Evolutionary conservation across 2,113 vertebrate genomes (phyloP).

Genomic region (Indri indri): DNA sequence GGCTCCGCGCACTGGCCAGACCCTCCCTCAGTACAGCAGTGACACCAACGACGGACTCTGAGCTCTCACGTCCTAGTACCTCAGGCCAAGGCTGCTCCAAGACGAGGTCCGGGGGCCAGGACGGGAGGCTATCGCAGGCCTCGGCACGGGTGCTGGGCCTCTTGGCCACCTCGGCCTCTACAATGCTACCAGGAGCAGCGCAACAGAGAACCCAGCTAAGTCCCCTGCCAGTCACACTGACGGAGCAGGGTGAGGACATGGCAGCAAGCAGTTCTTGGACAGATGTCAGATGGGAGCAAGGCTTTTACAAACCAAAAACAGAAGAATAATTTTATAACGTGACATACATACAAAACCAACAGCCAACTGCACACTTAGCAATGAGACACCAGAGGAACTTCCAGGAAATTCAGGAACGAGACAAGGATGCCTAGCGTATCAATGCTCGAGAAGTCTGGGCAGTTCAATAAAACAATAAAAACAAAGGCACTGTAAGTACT

Average conservation of each 20-base stretch:
- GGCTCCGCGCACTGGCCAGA: not conserved
- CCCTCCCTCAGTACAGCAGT: not conserved
- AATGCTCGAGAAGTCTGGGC: not conserved
- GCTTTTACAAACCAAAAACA: constrained; percentile 21
- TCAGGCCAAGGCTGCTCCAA: not conserved
- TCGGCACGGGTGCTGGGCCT: not conserved
- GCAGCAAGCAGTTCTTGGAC: not conserved
- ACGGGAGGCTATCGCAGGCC: not conserved
- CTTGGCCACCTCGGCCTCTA: not conserved
- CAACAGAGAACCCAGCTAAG: not conserved
- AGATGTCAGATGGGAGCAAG: not conserved
- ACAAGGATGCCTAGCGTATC: not conserved
- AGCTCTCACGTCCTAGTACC: not conserved
- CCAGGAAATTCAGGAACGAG: not conserved
- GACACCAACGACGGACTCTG: not conserved
- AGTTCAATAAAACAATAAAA: not conserved
- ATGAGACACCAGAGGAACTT: not conserved
- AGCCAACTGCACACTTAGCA: not conserved
- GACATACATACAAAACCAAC: not conserved
- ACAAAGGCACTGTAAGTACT: not conserved
- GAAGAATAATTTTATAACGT: not conserved
- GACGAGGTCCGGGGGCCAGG: not conserved
- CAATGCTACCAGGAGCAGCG: not conserved
- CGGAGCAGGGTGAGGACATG: not conserved
- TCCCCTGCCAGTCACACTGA: not conserved